A percentile compares a stretch with the other conserved stretches of the same genome.
Evolutionary conservation across 2,113 vertebrate species (phyloP).

Genomic region (Clarias batrachus): DNA sequence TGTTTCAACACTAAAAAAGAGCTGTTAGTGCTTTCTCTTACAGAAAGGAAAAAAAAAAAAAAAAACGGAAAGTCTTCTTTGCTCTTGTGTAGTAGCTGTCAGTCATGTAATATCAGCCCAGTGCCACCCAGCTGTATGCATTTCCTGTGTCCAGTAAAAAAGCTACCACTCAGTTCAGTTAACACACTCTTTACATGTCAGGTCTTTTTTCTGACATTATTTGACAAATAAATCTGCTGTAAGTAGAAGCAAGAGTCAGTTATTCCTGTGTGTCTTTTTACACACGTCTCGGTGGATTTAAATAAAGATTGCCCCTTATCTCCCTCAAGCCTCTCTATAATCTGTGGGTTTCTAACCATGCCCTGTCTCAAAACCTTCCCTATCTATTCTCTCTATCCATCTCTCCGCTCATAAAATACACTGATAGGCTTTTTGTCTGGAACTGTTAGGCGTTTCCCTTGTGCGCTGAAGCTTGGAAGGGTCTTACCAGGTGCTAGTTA

Average conservation of each 20-base stretch:
- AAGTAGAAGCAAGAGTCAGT: background rate
- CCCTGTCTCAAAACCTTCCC: slow-evolving; percentile 25
- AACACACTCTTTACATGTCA: background rate
- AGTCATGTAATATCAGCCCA: slow-evolving; percentile 45
- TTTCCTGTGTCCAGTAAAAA: slow-evolving; percentile 44
- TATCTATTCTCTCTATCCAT: slow-evolving; percentile 33
- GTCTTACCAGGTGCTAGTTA: background rate
- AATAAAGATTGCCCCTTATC: slow-evolving; percentile 53
- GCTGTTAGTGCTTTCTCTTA: background rate
- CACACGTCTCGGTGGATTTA: slow-evolving; percentile 31
- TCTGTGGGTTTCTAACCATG: slow-evolving; percentile 38
- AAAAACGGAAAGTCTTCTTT: too few species aligned
- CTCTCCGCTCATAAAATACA: slow-evolving; percentile 36
- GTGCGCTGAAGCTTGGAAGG: background rate
- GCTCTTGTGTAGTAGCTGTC: slow-evolving; percentile 40
- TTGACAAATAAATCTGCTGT: background rate
- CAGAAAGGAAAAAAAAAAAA: too few species aligned
- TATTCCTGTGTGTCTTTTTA: background rate
- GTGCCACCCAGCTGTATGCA: slow-evolving; percentile 21
- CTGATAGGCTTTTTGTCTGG: slow-evolving; percentile 29
- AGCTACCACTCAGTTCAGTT: background rate
- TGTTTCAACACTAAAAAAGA: background rate
- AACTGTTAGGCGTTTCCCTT: background rate
- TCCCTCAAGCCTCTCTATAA: slow-evolving; percentile 32
- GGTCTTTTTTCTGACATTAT: background rate